Percentiles rank a stretch among this genome's conserved stretches.
Evolutionary conservation across 2,888 invertebrate genomes (phyloP).

Genomic region (Eledone cirrhosa): DNA sequence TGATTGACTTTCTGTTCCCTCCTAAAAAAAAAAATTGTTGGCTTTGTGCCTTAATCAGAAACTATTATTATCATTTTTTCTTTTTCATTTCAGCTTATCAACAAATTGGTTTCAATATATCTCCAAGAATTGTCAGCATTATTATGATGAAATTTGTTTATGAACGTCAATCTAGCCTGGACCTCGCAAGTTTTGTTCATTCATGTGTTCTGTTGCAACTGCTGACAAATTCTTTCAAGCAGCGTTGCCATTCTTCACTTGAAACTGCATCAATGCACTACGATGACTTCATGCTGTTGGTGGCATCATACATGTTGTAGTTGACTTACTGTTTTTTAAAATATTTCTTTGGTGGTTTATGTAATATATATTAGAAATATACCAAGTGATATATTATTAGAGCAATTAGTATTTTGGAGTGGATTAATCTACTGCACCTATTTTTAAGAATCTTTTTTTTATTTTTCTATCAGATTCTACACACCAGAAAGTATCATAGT

Average conservation of each 20-base stretch:
- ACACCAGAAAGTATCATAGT: too few relatives aligned
- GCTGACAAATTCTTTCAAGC: conserved; percentile 80
- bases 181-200: conserved; percentile 89
- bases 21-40: background rate
- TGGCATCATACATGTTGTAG: conserved; percentile 69
- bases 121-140: conserved; percentile 80
- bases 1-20: too few relatives aligned
- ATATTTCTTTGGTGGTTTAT: too few relatives aligned
- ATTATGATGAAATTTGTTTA: conserved; percentile 78
- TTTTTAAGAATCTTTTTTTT: too few relatives aligned
- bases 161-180: conserved; percentile 73
- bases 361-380: too few relatives aligned
- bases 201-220: conserved; percentile 85
- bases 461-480: too few relatives aligned
- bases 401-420: too few relatives aligned
- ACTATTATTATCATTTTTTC: background rate
- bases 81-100: conserved; percentile 73
- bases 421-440: too few relatives aligned
- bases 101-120: conserved; percentile 89
- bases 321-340: too few relatives aligned
- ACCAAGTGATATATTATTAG: too few relatives aligned
- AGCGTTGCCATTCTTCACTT: conserved; percentile 80
- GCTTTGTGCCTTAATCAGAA: too few relatives aligned
- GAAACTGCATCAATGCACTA: conserved; percentile 86
- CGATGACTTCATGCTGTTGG: conserved; percentile 89